These are phyloP conservation scores for Eubasilissa regina DNA, from an alignment of 1,140 invertebrate genomes.

Conservation along the genomic window DNA sequence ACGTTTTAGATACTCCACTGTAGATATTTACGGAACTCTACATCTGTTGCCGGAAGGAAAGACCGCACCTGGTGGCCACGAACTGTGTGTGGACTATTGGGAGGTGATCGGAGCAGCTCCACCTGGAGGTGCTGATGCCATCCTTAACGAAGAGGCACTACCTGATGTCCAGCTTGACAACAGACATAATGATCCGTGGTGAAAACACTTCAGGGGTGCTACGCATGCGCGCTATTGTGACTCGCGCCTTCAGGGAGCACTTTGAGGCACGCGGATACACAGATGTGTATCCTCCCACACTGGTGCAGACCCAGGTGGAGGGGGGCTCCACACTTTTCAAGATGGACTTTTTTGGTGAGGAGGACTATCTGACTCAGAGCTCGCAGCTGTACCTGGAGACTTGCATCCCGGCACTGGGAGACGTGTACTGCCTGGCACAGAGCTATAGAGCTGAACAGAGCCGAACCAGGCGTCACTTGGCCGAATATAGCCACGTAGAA, in stretches of 20 bases:
- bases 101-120: conserved; percentile 92
- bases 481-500: conserved; percentile 98
- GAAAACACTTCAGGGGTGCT: conserved; percentile 97
- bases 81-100: conserved; percentile 96
- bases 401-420: conserved; percentile 92
- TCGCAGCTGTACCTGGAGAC: conserved; percentile 99
- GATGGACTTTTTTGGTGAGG: conserved; percentile 93
- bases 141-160: conserved; percentile 97
- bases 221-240: conserved; percentile 89
- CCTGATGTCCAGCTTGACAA: conserved; percentile 98
- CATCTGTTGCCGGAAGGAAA: conserved; percentile 93
- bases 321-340: conserved; percentile 98
- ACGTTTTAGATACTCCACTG: conserved; percentile 77
- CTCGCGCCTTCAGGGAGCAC: conserved; percentile 95
- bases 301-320: conserved; percentile 97
- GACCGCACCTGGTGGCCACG: conserved; percentile 95
- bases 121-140: conserved; percentile 96
- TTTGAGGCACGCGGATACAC: conserved; percentile 89
- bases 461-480: conserved; percentile 95
- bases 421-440: conserved; percentile 98
- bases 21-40: conserved; percentile 88
- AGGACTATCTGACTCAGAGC: conserved; percentile 97
- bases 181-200: conserved; percentile 97
- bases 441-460: conserved; percentile 98
- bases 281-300: conserved; percentile 96